Conservation (phyloP, 2,888 invertebrate species). For the Epistrophella euchroma region DNA sequence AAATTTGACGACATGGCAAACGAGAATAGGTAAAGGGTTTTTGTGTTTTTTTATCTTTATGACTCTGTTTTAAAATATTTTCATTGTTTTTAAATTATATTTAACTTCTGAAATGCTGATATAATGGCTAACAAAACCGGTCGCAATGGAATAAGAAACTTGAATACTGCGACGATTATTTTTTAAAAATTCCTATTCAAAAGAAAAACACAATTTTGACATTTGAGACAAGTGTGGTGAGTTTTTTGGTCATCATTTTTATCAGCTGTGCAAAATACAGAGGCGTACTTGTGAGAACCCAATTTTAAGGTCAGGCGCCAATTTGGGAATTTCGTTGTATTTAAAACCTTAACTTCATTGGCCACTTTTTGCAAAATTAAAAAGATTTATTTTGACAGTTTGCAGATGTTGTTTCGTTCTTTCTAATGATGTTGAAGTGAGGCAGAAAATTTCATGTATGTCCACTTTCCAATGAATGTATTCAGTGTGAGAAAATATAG, state of each 20-base stretch:
- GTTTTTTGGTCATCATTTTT: neutral
- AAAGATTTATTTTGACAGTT: too few species aligned
- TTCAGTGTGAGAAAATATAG: too few species aligned
- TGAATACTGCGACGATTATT: neutral
- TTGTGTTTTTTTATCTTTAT: neutral
- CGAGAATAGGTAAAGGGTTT: neutral
- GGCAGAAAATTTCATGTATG: too few species aligned
- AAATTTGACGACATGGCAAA: constrained; percentile 75
- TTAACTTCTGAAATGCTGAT: constrained; percentile 6
- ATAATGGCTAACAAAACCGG: neutral
- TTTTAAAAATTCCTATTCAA: constrained; percentile 1
- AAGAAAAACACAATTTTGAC: constrained; percentile 54
- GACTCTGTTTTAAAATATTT: constrained; percentile 25
- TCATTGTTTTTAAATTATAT: constrained; percentile 35
- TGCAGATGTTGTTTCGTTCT: too few species aligned
- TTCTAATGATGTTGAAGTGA: too few species aligned
- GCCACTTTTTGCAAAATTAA: too few species aligned
- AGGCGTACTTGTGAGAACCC: neutral
- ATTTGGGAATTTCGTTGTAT: too few species aligned
- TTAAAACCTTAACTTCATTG: too few species aligned
- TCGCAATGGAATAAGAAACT: neutral
- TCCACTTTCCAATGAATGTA: too few species aligned
- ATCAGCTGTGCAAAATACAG: neutral
- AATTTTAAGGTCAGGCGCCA: neutral
- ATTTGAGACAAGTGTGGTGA: constrained; percentile 29